Evolutionary conservation across 1,140 invertebrate genomes (phyloP).

Genomic region (Monochamus saltuarius): DNA sequence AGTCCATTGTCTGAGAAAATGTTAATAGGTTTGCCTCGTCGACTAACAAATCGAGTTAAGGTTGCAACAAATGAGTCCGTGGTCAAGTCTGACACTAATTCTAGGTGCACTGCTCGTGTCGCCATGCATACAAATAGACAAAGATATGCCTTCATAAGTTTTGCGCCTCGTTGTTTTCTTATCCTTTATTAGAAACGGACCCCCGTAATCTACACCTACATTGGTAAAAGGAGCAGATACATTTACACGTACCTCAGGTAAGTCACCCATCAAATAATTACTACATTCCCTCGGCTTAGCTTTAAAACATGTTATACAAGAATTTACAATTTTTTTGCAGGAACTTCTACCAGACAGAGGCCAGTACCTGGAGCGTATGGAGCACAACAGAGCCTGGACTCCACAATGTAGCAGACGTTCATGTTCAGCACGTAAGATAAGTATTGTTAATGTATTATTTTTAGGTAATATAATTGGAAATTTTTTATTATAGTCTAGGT

Average conservation of each 20-base stretch:
- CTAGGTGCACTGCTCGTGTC: conserved; percentile 45
- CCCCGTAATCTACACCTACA: conserved; percentile 39
- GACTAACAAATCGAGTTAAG: conserved; percentile 36
- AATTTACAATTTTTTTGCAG: neutral
- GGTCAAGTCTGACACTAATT: conserved; percentile 41
- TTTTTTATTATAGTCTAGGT: no score
- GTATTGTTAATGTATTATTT: no score
- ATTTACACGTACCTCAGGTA: conserved; percentile 11
- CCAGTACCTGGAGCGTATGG: conserved; percentile 1
- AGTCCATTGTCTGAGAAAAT: conserved; percentile 30
- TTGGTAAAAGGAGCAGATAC: conserved; percentile 27
- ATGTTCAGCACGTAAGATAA: neutral
- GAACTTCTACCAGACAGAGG: neutral
- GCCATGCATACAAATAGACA: conserved; percentile 14
- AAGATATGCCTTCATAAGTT: conserved; percentile 3
- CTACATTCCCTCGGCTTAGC: neutral
- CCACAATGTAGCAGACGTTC: conserved; percentile 4
- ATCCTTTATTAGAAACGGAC: conserved; percentile 27
- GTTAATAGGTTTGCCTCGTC: conserved; percentile 19
- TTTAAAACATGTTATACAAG: neutral
- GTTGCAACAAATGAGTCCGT: conserved; percentile 31
- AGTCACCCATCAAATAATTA: neutral
- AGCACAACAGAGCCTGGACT: neutral
- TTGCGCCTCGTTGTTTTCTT: neutral
- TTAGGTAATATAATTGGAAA: no score